phyloP scores from a whole-genome alignment of 2,113 vertebrate species.

The Fregetta grallaria region DNA sequence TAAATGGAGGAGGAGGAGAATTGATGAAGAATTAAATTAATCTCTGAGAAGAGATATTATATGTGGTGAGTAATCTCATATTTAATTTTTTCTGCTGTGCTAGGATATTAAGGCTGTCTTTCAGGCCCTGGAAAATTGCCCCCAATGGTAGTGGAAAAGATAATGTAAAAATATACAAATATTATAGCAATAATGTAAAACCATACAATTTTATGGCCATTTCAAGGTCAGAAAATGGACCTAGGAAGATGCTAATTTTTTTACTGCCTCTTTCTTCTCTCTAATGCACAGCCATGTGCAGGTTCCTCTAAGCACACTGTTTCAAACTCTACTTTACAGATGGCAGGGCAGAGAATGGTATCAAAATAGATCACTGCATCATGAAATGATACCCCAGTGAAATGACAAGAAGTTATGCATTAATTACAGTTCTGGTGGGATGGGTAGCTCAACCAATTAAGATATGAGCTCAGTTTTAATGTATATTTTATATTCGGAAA shows the following conservation, averaged over 20 bases:
- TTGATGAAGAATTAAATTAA: background rate
- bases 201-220: background rate
- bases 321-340: background rate
- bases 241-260: background rate
- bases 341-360: background rate
- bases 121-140: background rate
- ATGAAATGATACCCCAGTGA: background rate
- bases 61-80: background rate
- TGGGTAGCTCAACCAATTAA: background rate
- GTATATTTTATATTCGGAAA: background rate
- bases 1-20: background rate
- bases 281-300: background rate
- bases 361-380: background rate
- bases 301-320: background rate
- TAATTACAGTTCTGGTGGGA: background rate
- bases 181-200: background rate
- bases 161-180: slow-evolving; percentile 10
- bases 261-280: background rate
- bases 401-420: background rate
- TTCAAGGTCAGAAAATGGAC: slow-evolving; percentile 8
- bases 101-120: background rate
- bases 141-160: background rate
- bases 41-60: background rate
- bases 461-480: background rate
- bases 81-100: background rate